Conservation (phyloP, 1,140 invertebrate genomes). For the Chlorops oryzae region DNA sequence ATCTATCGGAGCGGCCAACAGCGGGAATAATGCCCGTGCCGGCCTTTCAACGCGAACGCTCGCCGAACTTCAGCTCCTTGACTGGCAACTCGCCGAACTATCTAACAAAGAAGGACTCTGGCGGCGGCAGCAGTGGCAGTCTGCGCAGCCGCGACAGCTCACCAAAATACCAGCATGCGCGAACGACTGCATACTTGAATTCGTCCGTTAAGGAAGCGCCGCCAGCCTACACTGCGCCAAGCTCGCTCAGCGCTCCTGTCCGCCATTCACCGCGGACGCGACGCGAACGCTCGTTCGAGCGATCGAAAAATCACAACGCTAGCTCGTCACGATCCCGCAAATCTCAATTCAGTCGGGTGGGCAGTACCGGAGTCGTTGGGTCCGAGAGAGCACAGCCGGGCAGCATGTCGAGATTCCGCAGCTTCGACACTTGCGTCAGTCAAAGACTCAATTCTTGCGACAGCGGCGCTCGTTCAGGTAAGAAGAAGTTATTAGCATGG, state of each 20-base stretch:
- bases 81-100: slow-evolving; percentile 46
- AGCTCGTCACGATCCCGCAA: slow-evolving; percentile 37
- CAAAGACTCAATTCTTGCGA: slow-evolving; percentile 46
- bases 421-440: slow-evolving; percentile 39
- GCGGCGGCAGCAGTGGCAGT: slow-evolving; percentile 29
- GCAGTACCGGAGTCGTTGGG: slow-evolving; percentile 18
- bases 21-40: slow-evolving; percentile 21
- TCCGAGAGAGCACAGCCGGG: background rate
- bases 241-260: slow-evolving; percentile 8
- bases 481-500: slow-evolving; percentile 9
- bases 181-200: slow-evolving; percentile 41
- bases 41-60: slow-evolving; percentile 29
- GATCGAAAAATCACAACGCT: slow-evolving; percentile 34
- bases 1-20: slow-evolving; percentile 35
- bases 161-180: slow-evolving; percentile 36
- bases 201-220: slow-evolving; percentile 41
- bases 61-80: slow-evolving; percentile 39
- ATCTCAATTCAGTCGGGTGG: slow-evolving; percentile 32
- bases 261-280: slow-evolving; percentile 33
- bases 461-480: slow-evolving; percentile 45
- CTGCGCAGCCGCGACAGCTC: slow-evolving; percentile 39
- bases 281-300: slow-evolving; percentile 33
- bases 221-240: slow-evolving; percentile 30
- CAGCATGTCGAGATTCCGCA: slow-evolving; percentile 38
- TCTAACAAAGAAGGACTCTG: slow-evolving; percentile 36